phyloP scores from a whole-genome alignment of 2,888 invertebrate genomes.

The Crocallis elinguaria region DNA sequence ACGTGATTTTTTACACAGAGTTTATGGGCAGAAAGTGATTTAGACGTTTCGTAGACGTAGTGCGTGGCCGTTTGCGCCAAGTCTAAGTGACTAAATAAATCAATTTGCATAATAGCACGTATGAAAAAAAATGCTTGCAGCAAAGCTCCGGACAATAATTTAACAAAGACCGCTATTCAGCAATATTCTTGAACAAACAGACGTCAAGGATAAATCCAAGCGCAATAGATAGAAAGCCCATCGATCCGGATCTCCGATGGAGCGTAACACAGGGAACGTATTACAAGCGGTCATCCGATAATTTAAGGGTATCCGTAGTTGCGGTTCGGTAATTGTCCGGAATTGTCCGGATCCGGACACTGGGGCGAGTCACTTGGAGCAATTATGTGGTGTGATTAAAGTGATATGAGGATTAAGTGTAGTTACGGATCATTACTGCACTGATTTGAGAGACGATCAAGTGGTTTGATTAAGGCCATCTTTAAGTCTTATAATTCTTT shows the following conservation, averaged over 20 bases:
- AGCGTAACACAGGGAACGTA: conserved; percentile 54
- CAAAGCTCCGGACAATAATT: conserved; percentile 2
- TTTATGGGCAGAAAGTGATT: too few relatives aligned
- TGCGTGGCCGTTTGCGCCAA: too few relatives aligned
- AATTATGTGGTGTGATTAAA: conserved; percentile 49
- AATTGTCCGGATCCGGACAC: conserved; percentile 53
- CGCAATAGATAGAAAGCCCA: conserved; percentile 27
- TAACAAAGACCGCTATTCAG: conserved; percentile 6
- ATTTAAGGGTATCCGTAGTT: conserved; percentile 55
- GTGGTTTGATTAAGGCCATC: neutral
- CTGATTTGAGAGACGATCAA: conserved; percentile 15
- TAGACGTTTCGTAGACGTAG: too few relatives aligned
- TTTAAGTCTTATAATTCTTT: too few relatives aligned
- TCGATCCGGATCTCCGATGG: conserved; percentile 46
- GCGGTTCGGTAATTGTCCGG: conserved; percentile 36
- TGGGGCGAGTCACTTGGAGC: conserved; percentile 47
- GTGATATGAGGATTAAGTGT: conserved; percentile 34
- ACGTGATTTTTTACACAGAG: too few relatives aligned
- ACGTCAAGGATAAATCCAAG: conserved; percentile 13
- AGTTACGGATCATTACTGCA: conserved; percentile 30
- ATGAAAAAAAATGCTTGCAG: neutral
- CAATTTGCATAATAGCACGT: too few relatives aligned
- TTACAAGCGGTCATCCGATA: conserved; percentile 65
- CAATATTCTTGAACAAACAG: conserved; percentile 17
- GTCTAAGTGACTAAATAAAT: neutral